phyloP scores from a whole-genome alignment of 2,113 vertebrate genomes.

The Lasiurus borealis region DNA sequence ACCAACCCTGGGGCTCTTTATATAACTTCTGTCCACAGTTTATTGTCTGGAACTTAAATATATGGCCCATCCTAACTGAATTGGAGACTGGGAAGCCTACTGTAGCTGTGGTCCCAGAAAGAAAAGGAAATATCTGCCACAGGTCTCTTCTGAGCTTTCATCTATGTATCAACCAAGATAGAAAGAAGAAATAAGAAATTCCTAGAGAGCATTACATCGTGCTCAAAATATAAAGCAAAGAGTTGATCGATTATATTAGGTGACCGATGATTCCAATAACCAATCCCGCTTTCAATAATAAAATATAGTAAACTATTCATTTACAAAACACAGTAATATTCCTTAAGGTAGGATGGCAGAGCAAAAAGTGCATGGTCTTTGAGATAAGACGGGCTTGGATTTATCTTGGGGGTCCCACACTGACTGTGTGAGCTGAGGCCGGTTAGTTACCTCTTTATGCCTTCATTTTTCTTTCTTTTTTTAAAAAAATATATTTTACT shows the following conservation, averaged over 20 bases:
- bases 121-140: not conserved
- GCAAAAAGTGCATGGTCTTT: not conserved
- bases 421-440: not conserved
- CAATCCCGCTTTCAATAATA: not conserved
- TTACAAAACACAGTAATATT: not conserved
- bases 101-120: not conserved
- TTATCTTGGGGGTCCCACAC: not conserved
- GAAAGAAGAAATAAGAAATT: constrained; percentile 26
- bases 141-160: not conserved
- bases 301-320: not conserved
- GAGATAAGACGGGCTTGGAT: not conserved
- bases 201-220: not conserved
- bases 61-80: not conserved
- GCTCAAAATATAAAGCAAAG: not conserved
- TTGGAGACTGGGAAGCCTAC: not conserved
- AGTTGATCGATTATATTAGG: not conserved
- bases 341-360: not conserved
- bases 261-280: not conserved
- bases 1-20: not conserved
- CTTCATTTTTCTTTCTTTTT: not conserved
- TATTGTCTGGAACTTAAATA: not conserved
- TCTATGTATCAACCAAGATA: not conserved
- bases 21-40: not conserved
- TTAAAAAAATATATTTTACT: too few relatives aligned
- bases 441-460: not conserved